phyloP scores from a whole-genome alignment of 2,888 invertebrate genomes.

The Diarsia mendica region DNA sequence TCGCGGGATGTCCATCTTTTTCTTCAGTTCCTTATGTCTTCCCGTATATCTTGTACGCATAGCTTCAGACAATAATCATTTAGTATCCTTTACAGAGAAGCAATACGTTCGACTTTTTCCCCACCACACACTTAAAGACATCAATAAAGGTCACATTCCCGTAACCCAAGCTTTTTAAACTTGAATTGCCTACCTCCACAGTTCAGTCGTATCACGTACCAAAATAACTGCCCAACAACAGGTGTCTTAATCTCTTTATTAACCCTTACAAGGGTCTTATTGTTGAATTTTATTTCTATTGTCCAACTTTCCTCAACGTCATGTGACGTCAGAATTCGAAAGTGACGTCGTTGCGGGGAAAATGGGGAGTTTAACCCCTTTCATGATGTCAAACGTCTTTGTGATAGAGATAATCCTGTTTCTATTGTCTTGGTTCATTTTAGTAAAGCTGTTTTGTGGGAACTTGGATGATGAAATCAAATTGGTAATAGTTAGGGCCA shows the following conservation, averaged over 20 bases:
- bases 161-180: constrained; percentile 21
- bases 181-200: constrained; percentile 32
- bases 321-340: constrained; percentile 24
- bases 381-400: constrained; percentile 33
- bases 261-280: constrained; percentile 42
- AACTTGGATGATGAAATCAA: neutral
- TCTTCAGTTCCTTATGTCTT: neutral
- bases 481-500: neutral
- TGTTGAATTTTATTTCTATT: constrained; percentile 56
- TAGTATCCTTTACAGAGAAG: neutral
- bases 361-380: constrained; percentile 42
- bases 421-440: constrained; percentile 9
- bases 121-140: neutral
- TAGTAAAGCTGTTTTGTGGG: neutral
- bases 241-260: constrained; percentile 62
- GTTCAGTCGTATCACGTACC: constrained; percentile 47
- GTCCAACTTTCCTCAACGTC: constrained; percentile 38
- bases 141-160: constrained; percentile 23
- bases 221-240: constrained; percentile 59
- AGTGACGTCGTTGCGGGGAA: constrained; percentile 37
- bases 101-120: neutral
- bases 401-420: constrained; percentile 28
- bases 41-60: neutral
- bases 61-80: neutral
- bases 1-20: neutral